A percentile compares a stretch with the other conserved stretches of the same genome.
Conservation (phyloP, 1,140 invertebrate species). For the Drosophila kikkawai region DNA sequence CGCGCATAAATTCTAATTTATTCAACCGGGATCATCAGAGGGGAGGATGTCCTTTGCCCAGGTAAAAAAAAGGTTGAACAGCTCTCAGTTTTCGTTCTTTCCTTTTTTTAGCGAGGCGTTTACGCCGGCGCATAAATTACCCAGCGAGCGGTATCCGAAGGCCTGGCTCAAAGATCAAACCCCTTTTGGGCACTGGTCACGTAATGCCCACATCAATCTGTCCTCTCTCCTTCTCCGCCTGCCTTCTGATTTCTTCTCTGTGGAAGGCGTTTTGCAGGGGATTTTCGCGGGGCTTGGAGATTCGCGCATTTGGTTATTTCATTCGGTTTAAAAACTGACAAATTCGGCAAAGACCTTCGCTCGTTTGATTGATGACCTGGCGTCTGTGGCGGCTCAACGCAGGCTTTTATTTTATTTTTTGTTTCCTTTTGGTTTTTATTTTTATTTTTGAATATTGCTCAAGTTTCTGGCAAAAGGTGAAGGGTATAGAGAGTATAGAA, state of each 20-base stretch:
- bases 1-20: constrained; percentile 82
- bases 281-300: constrained; percentile 23
- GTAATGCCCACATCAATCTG: constrained; percentile 82
- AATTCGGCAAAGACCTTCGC: constrained; percentile 65
- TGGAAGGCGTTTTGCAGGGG: constrained; percentile 35
- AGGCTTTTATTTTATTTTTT: neutral
- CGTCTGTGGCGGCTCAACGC: constrained; percentile 33
- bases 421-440: constrained; percentile 23
- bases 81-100: constrained; percentile 30
- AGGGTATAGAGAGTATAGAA: neutral
- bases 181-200: constrained; percentile 69
- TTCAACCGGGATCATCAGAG: constrained; percentile 42
- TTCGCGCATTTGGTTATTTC: constrained; percentile 41
- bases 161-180: constrained; percentile 38
- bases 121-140: constrained; percentile 84
- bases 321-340: constrained; percentile 74
- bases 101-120: constrained; percentile 60
- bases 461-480: constrained; percentile 6
- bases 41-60: constrained; percentile 39
- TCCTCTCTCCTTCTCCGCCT: constrained; percentile 16
- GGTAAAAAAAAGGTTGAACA: constrained; percentile 37
- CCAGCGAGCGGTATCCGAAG: constrained; percentile 40
- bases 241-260: neutral
- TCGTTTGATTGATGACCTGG: constrained; percentile 74
- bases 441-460: constrained; percentile 22